phyloP scores from a whole-genome alignment of 2,113 vertebrate species.

The Trematocara unimaculatum region DNA sequence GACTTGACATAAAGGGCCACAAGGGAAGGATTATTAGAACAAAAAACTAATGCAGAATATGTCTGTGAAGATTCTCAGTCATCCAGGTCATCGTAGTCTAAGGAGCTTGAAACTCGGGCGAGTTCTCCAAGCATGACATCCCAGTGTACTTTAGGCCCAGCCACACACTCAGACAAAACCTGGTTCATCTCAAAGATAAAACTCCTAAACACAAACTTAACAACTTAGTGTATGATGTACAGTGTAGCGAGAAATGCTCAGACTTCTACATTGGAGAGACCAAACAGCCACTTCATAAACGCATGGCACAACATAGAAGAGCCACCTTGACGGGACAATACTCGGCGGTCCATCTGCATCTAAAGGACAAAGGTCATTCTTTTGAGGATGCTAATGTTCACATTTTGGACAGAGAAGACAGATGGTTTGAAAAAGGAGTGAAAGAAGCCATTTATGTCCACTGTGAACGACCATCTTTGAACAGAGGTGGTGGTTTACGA shows the following conservation, averaged over 20 bases:
- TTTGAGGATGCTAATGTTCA: too few species aligned
- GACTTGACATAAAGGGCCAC: neutral
- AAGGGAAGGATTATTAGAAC: neutral
- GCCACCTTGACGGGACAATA: neutral
- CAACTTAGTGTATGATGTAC: neutral
- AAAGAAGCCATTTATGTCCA: too few species aligned
- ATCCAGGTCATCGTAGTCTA: neutral
- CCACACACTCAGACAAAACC: neutral
- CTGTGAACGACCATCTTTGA: too few species aligned
- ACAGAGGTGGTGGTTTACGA: too few species aligned
- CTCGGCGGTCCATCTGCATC: too few species aligned
- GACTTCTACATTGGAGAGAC: neutral
- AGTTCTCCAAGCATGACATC: neutral
- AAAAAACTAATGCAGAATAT: neutral
- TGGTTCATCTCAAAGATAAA: neutral
- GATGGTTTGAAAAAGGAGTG: too few species aligned
- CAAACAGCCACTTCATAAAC: neutral
- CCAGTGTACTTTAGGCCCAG: neutral
- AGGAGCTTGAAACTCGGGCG: neutral
- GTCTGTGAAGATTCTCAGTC: neutral
- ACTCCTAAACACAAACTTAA: neutral
- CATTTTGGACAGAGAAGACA: too few species aligned
- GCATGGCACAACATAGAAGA: rapidly evolving
- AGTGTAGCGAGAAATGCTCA: neutral
- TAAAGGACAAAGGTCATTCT: too few species aligned